Evolutionary conservation across 53 echinoderm and acorn worm genomes (phyloP), one percentile per base, ranked within the genome.

Genomic region (Paelopatides confundens): DNA sequence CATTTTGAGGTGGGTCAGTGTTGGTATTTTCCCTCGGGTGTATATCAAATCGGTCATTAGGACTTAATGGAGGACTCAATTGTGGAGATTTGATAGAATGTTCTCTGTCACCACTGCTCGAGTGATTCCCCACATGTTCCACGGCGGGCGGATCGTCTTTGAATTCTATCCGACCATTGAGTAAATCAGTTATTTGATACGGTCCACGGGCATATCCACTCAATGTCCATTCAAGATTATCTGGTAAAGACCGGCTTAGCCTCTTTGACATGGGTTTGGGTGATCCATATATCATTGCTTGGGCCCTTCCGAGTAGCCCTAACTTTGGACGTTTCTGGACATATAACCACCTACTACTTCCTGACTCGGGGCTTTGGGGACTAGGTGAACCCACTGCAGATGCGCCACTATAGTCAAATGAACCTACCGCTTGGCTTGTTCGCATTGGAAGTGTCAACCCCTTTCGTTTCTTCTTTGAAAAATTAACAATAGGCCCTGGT

Each of bases 191-290:
- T 31, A 83, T 46, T 62, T 83, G 84, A 35, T 83, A 83, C 8
- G 84, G 84, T n/a, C 84, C 84, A 12, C 84, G 63, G 14, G 65
- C 12, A 26, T 63, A 65, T 18, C 84, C 84, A 26, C 84, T 83
- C 11, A 83, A 37, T 15, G 84, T 83, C 64, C 64, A 83, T 40
- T 83, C 84, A 24, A 83, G 62, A 37, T 83, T 83, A 65, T 83
- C 84, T 13, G 84, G 84, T 35, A 83, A 62, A 38, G 84, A 83
- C 17, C 84, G 35, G 31, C 84, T 83, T 28, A 83, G 18, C 29
- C 84, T 31, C 64, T 65, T 83, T 28, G 36, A 39, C 65, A 83
- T 37, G n/a, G 65, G 84, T 24, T 83, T 83, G 23, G 63, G 63
- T 64, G 63, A 64, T 18, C 63, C 63, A 31, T 64, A 83, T 21